A percentile compares a stretch with the other conserved stretches of the same genome.
Evolutionary conservation across 2,797 vertebrate species (phyloP).

Genomic region (Scolopax bukidnonensis): DNA sequence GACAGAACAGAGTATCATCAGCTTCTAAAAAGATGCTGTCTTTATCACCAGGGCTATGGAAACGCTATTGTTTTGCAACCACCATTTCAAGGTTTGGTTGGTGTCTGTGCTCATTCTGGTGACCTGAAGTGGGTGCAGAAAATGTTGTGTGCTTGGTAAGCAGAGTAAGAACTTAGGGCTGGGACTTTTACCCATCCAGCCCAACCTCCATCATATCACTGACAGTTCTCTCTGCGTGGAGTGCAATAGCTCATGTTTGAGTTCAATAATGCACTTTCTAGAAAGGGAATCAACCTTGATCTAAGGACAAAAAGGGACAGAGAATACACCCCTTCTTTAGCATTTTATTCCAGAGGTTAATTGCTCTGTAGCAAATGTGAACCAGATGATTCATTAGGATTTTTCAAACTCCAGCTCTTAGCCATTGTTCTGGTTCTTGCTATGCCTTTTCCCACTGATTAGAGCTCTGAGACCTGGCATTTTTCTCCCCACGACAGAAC

Average conservation of each 20-base stretch:
- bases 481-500: slow-evolving; percentile 28
- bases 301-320: neutral
- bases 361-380: neutral
- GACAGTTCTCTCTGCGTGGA: neutral
- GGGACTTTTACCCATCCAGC: neutral
- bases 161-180: neutral
- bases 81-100: neutral
- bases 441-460: slow-evolving; percentile 22
- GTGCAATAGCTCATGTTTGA: neutral
- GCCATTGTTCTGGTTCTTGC: slow-evolving; percentile 30
- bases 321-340: neutral
- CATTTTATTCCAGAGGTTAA: slow-evolving; percentile 9
- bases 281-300: slow-evolving; percentile 11
- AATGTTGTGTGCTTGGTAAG: neutral
- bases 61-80: neutral
- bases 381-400: slow-evolving; percentile 40
- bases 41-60: neutral
- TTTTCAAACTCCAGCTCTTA: slow-evolving; percentile 17
- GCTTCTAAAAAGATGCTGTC: neutral
- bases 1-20: neutral
- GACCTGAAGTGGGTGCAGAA: neutral
- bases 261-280: neutral
- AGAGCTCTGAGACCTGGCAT: slow-evolving; percentile 23
- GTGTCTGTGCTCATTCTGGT: neutral
- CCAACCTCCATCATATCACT: neutral